These are phyloP conservation scores for Amitus sp. DNA, from an alignment of 2,888 invertebrate genomes.

Conservation along the genomic window DNA sequence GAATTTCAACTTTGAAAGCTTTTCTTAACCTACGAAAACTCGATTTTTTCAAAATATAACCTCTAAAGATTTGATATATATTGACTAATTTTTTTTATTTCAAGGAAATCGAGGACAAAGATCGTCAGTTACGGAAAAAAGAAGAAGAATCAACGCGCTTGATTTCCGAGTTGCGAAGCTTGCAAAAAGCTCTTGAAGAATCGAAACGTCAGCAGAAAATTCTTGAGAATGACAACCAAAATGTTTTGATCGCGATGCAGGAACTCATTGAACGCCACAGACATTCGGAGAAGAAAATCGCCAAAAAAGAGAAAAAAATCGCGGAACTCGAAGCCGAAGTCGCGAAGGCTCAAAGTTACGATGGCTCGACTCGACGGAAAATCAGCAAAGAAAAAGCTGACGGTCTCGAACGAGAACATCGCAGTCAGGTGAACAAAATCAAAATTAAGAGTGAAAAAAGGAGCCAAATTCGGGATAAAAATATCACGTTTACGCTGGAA, in stretches of 20 bases:
- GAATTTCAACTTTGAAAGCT: no score
- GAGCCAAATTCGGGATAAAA: no score
- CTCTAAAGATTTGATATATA: no score
- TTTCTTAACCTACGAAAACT: no score
- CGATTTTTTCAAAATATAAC: no score
- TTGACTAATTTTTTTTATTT: slow-evolving; percentile 1
- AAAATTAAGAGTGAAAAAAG: background rate
- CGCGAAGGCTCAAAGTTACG: slow-evolving; percentile 36
- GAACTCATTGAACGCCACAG: slow-evolving; percentile 70
- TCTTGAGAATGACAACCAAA: slow-evolving; percentile 69
- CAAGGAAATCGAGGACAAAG: slow-evolving; percentile 56
- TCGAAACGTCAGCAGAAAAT: slow-evolving; percentile 61
- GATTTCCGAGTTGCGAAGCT: slow-evolving; percentile 53
- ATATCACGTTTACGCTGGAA: no score
- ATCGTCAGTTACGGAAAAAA: slow-evolving; percentile 50
- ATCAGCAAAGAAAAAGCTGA: slow-evolving; percentile 47
- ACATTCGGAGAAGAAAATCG: slow-evolving; percentile 67
- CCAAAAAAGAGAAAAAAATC: slow-evolving; percentile 54
- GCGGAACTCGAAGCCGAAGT: slow-evolving; percentile 52
- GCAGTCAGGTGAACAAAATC: slow-evolving; percentile 56
- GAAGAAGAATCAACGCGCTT: no score
- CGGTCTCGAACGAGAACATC: slow-evolving; percentile 53
- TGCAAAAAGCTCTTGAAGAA: slow-evolving; percentile 49
- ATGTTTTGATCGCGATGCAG: slow-evolving; percentile 71
- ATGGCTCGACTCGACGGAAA: slow-evolving; percentile 40